phyloP scores from a whole-genome alignment of 2,888 invertebrate genomes.

The Heliconius cydno region DNA sequence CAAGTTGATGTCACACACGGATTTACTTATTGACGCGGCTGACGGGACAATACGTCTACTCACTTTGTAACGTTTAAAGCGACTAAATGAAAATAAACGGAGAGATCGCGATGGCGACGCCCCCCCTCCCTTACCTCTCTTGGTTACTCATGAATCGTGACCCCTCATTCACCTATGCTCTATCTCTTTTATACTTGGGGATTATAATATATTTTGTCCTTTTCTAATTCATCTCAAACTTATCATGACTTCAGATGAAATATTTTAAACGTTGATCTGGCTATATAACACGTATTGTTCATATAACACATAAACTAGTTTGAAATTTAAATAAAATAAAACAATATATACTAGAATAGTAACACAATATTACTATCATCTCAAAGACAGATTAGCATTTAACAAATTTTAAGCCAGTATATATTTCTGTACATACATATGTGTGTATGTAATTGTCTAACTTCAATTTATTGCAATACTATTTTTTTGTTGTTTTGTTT shows the following conservation, averaged over 20 bases:
- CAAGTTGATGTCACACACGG: conserved; percentile 71
- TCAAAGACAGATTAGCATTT: neutral
- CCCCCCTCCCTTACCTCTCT: conserved; percentile 51
- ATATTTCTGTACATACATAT: too few species aligned
- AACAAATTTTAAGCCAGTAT: neutral
- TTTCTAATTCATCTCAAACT: conserved; percentile 56
- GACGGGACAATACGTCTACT: conserved; percentile 53
- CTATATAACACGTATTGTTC: neutral
- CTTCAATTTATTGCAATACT: neutral
- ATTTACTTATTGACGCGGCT: conserved; percentile 58
- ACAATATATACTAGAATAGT: neutral
- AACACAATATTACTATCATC: neutral
- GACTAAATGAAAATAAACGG: conserved; percentile 70
- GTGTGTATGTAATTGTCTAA: too few species aligned
- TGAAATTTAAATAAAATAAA: neutral
- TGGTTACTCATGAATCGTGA: conserved; percentile 61
- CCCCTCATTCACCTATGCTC: conserved; percentile 72
- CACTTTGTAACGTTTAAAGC: conserved; percentile 58
- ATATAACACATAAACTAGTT: neutral
- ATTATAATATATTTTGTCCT: conserved; percentile 48
- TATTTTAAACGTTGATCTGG: conserved; percentile 30
- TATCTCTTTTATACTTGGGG: conserved; percentile 61
- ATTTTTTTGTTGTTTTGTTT: too few species aligned
- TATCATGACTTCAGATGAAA: conserved; percentile 44
- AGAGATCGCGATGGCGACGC: conserved; percentile 75